phyloP scores from a whole-genome alignment of 2,113 vertebrate genomes.

The Sitta europaea region DNA sequence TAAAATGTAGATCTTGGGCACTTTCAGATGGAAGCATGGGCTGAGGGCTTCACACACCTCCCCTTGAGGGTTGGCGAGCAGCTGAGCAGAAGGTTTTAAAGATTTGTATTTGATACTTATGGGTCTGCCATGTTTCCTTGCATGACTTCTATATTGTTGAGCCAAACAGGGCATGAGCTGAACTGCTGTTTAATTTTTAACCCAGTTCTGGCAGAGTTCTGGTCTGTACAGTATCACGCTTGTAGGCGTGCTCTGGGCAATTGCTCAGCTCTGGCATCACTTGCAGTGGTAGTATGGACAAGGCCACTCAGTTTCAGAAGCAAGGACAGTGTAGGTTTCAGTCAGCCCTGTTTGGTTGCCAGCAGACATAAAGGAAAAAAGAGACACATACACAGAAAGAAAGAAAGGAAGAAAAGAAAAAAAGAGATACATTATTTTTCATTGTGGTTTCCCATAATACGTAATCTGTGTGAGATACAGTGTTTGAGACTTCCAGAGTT shows the following conservation, averaged over 20 bases:
- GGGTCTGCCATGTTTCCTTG: neutral
- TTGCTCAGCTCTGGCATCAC: neutral
- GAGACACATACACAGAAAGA: neutral
- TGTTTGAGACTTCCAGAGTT: neutral
- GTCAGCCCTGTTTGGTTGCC: neutral
- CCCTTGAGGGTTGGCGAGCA: neutral
- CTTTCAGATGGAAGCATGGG: neutral
- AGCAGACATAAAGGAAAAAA: neutral
- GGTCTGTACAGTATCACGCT: neutral
- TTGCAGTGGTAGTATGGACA: neutral
- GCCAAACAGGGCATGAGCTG: neutral
- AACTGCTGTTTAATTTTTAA: constrained; percentile 1
- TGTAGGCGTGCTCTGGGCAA: neutral
- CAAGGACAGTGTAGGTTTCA: neutral
- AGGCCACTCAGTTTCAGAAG: neutral
- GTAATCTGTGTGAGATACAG: rapidly evolving
- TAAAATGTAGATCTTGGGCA: neutral
- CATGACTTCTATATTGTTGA: neutral
- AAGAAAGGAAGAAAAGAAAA: neutral
- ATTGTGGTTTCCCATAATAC: neutral
- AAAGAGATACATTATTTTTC: neutral
- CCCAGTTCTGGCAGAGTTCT: neutral
- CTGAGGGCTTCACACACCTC: neutral
- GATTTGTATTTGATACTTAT: neutral
- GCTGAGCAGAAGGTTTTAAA: neutral